Base-by-base conservation (phyloP, 2,888 invertebrate genomes). In the Drosophila lutescens region DNA sequence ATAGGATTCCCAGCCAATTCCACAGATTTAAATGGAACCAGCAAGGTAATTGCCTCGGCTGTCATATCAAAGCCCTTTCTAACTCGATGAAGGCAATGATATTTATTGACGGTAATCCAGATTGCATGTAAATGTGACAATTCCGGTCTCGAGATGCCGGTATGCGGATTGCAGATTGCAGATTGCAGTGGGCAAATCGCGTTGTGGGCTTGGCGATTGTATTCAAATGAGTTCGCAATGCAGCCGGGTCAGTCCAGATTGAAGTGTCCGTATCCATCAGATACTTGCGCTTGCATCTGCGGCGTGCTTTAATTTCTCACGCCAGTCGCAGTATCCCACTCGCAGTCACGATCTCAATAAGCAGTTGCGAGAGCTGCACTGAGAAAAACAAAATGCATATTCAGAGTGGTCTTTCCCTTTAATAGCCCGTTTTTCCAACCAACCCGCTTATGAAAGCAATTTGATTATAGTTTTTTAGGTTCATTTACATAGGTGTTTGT, bases 181-280 rank as follows among this genome's bases (percentile, higher is more conserved):
- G 46, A 47, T 10, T 51, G 68, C 40, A 63, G 63, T 32, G 15
- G 36, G 61, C 34, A 43, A 41, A 49, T 15, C 20, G 8, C 7
- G n/a, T 23, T 32, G 61, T 53, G 53, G 44, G 51, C 47, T 54
- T 57, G 79, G 66, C 75, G 62, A 83, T 87, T 83, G 87, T 83
- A 87, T 83, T 63, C 62, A 87, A 87, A 83, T 83, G 57, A 67
- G 53, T 38, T 51, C 56, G 62, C 68, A 60, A 57, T 57, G 68
- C 59, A 54, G 81, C 43, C 58, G 63, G 54, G 66, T 68, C 53
- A 54, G 49, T 38, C 61, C 41, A 40, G 61, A 77, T 72, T 69
- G 77, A 61, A 49, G 74, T 66, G 46, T 54, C 30, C 56, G 68
- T 59, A 51, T 54, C 40, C 59, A 60, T 49, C 53, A 56, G 56